Percentiles rank a stretch among this genome's conserved stretches.
Conservation (phyloP, 2,113 vertebrate species). For the Eudyptes chrysolophus region DNA sequence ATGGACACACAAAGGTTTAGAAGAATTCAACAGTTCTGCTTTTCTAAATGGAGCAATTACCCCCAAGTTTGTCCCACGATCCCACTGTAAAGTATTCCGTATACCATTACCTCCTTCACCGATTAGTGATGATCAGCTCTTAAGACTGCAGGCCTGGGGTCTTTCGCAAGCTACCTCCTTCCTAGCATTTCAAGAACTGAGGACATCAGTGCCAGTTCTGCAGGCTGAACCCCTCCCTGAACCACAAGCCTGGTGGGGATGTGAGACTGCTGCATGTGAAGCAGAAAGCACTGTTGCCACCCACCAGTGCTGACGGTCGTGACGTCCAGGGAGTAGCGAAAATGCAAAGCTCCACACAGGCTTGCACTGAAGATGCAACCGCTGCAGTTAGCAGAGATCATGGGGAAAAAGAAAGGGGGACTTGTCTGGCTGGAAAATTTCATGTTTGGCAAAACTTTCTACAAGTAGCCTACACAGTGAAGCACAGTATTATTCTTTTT, state of each 20-base stretch:
- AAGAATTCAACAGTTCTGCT: background rate
- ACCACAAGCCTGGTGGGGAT: background rate
- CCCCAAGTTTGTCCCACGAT: fast-evolving
- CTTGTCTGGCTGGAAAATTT: background rate
- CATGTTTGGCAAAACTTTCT: background rate
- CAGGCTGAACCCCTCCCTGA: background rate
- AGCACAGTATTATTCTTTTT: background rate
- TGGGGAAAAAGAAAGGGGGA: background rate
- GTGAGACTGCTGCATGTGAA: background rate
- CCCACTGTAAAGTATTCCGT: background rate
- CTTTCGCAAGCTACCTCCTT: background rate
- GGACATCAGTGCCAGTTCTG: background rate
- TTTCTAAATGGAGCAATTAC: background rate
- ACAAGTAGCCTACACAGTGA: background rate
- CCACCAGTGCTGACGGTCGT: background rate
- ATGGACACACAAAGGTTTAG: background rate
- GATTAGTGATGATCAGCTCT: background rate
- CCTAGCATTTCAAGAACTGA: background rate
- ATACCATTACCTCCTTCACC: background rate
- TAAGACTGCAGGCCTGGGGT: background rate
- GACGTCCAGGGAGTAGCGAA: background rate
- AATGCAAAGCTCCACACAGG: background rate
- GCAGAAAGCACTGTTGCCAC: background rate
- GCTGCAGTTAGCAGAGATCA: background rate
- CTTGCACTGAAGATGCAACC: background rate